Base-by-base conservation (phyloP, 2,797 vertebrate species). In the Acanthurus lineatus region DNA sequence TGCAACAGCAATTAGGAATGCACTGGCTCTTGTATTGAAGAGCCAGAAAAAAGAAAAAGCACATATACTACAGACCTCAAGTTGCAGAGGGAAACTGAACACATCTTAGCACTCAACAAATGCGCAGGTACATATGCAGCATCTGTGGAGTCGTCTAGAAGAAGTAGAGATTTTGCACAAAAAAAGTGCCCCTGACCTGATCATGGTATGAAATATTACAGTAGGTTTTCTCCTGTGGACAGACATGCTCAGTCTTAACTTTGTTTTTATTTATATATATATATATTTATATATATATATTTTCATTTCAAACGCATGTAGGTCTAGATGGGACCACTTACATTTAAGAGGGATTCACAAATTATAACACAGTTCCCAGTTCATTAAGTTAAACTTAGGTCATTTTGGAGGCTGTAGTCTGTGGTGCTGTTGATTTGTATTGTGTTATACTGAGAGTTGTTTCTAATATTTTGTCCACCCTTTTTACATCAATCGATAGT, bases 21-120 rank as follows among this genome's bases (percentile, higher is more conserved):
- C 17, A 20, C 49, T 51, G 49, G 49, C 49, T 47, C 16, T 5
- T 47, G 15, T 6, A 47, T 16, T 47, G 45, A 16, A 16, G 45
- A 47, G 45, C 45, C 32, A 35, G 32, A 35, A 35, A 35, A 35
- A 47, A 47, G 16, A 91, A 90, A 69, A 61, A 88, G 88, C n/a
- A 56, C 89, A 88, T 79, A 79, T 59, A 79, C 65, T 63, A 73
- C 85, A 69, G 35, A 45, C 0, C 9, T 68, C 68, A 69, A 68
- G 77, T 19, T 74, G 62, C 79, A 79, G 79, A 72, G 70, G 11
- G 64, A 75, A 49, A 22, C 7, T 66, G 42, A 68, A 67, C 48
- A 20, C 44, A 49, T 20, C 20, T 15, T 5, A 2, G 17, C n/a
- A 4, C 59, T 20, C 22, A 52, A 32, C 17, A 60, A 63, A 42